Base-by-base conservation (phyloP, 2,888 invertebrate species). In the Melieria crassipennis region DNA sequence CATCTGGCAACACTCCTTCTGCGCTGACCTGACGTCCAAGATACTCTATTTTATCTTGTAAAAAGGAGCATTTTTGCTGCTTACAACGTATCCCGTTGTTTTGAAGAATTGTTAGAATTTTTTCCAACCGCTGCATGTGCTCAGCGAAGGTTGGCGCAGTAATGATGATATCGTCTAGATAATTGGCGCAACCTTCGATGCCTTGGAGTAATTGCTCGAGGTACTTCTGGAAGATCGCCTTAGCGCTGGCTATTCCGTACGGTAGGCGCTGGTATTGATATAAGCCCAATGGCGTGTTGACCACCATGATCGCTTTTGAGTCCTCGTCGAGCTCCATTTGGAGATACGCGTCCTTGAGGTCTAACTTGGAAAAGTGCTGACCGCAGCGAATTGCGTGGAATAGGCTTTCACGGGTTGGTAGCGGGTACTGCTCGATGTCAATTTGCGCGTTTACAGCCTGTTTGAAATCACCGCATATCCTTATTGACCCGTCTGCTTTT, bases 21-120 rank as follows among this genome's bases (percentile, higher is more conserved):
- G 67, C 65, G 46, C 71, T 74, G 73, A 58, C 84, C 13, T 57
- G 50, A 16, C 73, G 68, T 7, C 74, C 76, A n/a, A 87, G 75
- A 76, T 84, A 85, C 9, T 77, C 75, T 13, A 84, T 75, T 71
- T 80, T 73, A 0, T 80, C 66, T 72, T 81, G 70, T 81, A 83
- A 55, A 50, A 68, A 68, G 5, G 81, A 82, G 77, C 84, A 84
- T 72, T 85, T 85, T n/a, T 77, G 73, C 46, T 63, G 63, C 16
- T 80, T 79, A 9, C 84, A 73, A 7, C 75, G 50, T 4, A 75
- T 71, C 16, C 78, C 77, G 66, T 78, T 75, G 61, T 78, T 50
- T 69, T 69, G 50, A 6, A 79, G 48, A 42, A 71, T 55, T 13
- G 67, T 5, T 4, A 74, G 47, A n/a, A 74, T 72, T 58, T 52